Conservation (phyloP, 2,113 vertebrate species). For the Boleophthalmus pectinirostris region DNA sequence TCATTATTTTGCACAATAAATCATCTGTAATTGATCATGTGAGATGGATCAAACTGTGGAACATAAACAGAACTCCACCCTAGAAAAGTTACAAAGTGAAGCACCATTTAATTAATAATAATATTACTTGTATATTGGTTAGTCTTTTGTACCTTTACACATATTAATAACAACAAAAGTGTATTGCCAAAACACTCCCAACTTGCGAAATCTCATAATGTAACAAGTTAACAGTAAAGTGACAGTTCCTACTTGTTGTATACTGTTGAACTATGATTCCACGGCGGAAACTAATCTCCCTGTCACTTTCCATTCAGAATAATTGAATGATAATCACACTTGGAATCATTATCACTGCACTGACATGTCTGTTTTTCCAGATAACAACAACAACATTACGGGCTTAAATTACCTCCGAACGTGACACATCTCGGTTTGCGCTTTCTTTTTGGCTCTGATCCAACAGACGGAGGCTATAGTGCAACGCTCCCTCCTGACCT, state of each 20-base stretch:
- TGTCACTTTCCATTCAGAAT: background rate
- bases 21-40: too few relatives aligned
- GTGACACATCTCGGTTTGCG: background rate
- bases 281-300: background rate
- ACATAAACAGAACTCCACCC: too few relatives aligned
- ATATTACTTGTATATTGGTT: background rate
- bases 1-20: too few relatives aligned
- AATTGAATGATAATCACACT: background rate
- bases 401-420: background rate
- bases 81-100: too few relatives aligned
- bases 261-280: background rate
- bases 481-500: conserved; percentile 16
- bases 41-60: too few relatives aligned
- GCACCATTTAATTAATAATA: background rate
- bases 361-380: background rate
- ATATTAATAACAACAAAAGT: background rate
- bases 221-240: background rate
- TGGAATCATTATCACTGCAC: background rate
- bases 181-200: background rate
- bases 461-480: conserved; percentile 1
- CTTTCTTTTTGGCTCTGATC: background rate
- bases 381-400: background rate
- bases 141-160: background rate
- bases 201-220: background rate
- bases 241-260: background rate